Evolutionary conservation across 2,797 vertebrate genomes (phyloP).

Genomic region (Xerus rutilus): DNA sequence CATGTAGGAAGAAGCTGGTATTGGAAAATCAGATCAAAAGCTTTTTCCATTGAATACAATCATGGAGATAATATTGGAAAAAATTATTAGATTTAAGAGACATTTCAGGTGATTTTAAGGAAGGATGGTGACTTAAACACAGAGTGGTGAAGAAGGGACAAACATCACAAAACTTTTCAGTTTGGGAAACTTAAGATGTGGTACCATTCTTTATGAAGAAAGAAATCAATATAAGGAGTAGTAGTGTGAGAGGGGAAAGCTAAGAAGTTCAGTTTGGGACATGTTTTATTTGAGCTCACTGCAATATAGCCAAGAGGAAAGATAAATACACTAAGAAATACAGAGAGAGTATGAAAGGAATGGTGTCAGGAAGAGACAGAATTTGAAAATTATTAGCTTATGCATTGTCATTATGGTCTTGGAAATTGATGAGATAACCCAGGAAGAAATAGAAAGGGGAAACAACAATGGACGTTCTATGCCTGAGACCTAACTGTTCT

Average conservation of each 20-base stretch:
- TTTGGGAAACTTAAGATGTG: neutral
- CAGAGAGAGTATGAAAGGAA: neutral
- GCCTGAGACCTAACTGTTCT: neutral
- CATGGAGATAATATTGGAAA: neutral
- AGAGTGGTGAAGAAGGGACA: neutral
- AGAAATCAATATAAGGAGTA: neutral
- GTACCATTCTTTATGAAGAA: neutral
- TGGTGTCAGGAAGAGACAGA: neutral
- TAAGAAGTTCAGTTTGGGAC: neutral
- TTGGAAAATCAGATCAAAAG: neutral
- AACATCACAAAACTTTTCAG: neutral
- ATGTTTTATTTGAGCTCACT: neutral
- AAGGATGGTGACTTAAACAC: neutral
- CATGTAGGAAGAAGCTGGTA: neutral
- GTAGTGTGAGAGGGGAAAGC: neutral
- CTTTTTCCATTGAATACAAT: neutral
- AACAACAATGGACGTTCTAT: neutral
- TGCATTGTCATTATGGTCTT: neutral
- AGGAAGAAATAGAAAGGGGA: neutral
- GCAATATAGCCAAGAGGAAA: neutral
- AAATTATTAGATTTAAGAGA: neutral
- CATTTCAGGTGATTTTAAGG: neutral
- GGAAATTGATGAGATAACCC: neutral
- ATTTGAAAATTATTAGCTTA: neutral
- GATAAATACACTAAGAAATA: neutral